A percentile compares a stretch with the other conserved stretches of the same genome.
Evolutionary conservation across 2,113 vertebrate species (phyloP).

Genomic region (Hyperopisus bebe): DNA sequence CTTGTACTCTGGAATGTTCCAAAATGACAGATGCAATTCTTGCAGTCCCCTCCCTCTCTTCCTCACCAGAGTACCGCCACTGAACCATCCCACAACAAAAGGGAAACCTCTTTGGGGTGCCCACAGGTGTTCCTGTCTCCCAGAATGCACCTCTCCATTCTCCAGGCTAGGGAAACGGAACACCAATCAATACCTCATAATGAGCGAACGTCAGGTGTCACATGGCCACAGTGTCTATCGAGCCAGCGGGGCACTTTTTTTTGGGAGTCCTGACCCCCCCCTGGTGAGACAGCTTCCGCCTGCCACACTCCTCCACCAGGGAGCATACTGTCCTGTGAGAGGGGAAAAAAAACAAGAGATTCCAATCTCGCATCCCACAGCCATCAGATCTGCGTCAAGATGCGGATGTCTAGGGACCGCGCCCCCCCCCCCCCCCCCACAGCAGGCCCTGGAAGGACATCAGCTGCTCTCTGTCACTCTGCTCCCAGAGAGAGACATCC

Average conservation of each 20-base stretch:
- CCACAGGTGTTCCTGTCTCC: not conserved
- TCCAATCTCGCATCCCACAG: slow-evolving; percentile 47
- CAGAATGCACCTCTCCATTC: not conserved
- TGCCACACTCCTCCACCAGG: slow-evolving; percentile 18
- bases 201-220: not conserved
- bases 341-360: slow-evolving; percentile 33
- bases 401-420: not conserved
- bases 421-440: not conserved
- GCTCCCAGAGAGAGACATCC: slow-evolving; percentile 57
- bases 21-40: slow-evolving; percentile 16
- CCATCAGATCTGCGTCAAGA: slow-evolving; percentile 33
- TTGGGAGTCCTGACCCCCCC: not conserved
- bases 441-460: slow-evolving; percentile 41
- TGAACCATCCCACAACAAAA: not conserved
- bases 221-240: not conserved
- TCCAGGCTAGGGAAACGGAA: not conserved
- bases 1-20: slow-evolving; percentile 53
- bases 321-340: slow-evolving; percentile 33
- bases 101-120: not conserved
- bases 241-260: not conserved
- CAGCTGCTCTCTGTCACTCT: slow-evolving; percentile 55
- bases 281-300: not conserved
- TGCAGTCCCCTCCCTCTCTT: not conserved
- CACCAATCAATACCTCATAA: not conserved
- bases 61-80: not conserved